Evolutionary conservation across 2,113 vertebrate genomes (phyloP), one percentile per base, ranked within the genome.

Genomic region (Hipposideros armiger): DNA sequence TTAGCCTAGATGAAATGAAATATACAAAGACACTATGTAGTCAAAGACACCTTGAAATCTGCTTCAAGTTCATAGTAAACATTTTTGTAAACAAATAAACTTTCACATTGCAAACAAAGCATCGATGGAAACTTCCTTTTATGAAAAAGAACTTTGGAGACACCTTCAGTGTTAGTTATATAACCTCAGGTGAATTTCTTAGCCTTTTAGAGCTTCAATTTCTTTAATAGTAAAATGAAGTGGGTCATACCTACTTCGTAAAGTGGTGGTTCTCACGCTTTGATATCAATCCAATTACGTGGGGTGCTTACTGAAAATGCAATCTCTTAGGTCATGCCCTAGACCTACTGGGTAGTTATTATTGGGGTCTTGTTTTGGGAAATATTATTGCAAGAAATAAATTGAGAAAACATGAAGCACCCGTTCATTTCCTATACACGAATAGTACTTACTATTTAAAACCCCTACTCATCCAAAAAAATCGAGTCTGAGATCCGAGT

Each of bases 401-500:
- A 83, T 64, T 72, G 47, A 80, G 54, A 95, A 74, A 92, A 80
- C 52, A 60, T 24, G 6, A 92, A 89, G 11, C 11, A 77, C 26
- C 24, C 24, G 1, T 81, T 32, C 58, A 8, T 66, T 89, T 81
- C 19, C 45, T 52, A 5, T 45, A 72, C 4, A 24, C 50, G 32
- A 90, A 56, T 54, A 56, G 36, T 72, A 88, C 83, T 77, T 72
- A 73, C 32, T 73, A 47, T 78, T 87, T 94, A 81, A 14, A 94
- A 91, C 24, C 9, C 10, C 22, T 60, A 13, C 56, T 91, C 64
- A 81, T 24, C 56, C 5, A 77, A 92, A 56, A 56, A 91, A 62
- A 22, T 36, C 20, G 72, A 88, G 72, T 64, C 26, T 72, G 76
- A 87, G 26, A 78, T 84, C 26, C 26, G 72, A 80, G 45, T 36